Evolutionary conservation across 2,113 vertebrate species (phyloP).

Genomic region (Lepidothrix coronata): DNA sequence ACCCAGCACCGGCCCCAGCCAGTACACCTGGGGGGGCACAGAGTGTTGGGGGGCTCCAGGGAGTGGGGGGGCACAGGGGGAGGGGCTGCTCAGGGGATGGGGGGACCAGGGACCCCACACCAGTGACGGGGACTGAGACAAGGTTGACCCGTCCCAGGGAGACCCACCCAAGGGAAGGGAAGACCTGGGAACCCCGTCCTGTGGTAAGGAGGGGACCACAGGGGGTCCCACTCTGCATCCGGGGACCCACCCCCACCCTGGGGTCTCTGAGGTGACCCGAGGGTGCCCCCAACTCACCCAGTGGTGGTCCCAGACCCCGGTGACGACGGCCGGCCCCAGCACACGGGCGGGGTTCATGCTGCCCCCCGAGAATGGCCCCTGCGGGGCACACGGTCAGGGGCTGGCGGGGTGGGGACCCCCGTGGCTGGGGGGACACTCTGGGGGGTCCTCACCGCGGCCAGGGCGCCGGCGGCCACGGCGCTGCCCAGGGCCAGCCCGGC

Average conservation of each 20-base stretch:
- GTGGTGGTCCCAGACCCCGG: constrained; percentile 82
- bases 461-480: constrained; percentile 74
- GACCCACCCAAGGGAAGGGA: neutral
- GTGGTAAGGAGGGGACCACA: rapidly evolving
- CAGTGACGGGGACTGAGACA: neutral
- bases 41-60: neutral
- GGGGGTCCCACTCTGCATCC: neutral
- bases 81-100: neutral
- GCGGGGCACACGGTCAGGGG: neutral
- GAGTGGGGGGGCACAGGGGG: rapidly evolving
- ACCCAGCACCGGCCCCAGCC: constrained; percentile 78
- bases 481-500: constrained; percentile 78
- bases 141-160: neutral
- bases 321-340: constrained; percentile 79
- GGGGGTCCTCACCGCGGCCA: constrained; percentile 71
- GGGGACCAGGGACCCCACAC: neutral
- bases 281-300: constrained; percentile 71
- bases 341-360: constrained; percentile 83
- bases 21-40: constrained; percentile 69
- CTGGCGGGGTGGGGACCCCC: rapidly evolving
- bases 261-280: rapidly evolving
- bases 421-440: rapidly evolving
- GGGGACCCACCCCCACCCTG: neutral
- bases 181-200: rapidly evolving
- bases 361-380: constrained; percentile 81